A percentile compares a stretch with the other conserved stretches of the same genome.
These are phyloP conservation scores for Lynx canadensis DNA, from an alignment of 2,113 vertebrate species.

Conservation along the genomic window DNA sequence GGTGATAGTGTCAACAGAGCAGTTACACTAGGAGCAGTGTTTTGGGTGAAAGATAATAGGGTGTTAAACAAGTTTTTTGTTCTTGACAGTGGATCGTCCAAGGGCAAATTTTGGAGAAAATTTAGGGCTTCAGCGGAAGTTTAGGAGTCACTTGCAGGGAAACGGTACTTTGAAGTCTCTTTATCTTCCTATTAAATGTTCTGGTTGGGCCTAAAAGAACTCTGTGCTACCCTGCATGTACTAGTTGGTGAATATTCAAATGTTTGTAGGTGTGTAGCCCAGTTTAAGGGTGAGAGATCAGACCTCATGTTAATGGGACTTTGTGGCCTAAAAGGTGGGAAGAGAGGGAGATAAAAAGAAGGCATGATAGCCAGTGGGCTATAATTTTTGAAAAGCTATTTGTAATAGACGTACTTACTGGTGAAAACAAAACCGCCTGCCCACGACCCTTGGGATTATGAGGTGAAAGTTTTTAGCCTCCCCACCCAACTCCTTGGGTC, in stretches of 20 bases:
- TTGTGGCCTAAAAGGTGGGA: not conserved
- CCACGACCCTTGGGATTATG: not conserved
- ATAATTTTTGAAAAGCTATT: not conserved
- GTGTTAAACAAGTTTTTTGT: not conserved
- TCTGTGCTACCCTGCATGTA: not conserved
- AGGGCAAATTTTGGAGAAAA: constrained; percentile 41
- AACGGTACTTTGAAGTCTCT: not conserved
- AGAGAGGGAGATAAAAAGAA: not conserved
- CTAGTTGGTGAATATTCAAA: not conserved
- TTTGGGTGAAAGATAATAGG: not conserved
- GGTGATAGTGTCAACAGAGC: not conserved
- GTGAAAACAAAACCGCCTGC: not conserved
- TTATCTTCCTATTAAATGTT: not conserved
- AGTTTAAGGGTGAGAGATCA: not conserved
- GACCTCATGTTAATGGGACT: not conserved
- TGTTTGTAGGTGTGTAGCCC: not conserved
- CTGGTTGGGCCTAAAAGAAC: not conserved
- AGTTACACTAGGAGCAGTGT: constrained; percentile 23
- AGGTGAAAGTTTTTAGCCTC: not conserved
- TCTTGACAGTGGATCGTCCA: not conserved
- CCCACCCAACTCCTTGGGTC: not conserved
- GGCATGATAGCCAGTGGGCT: not conserved
- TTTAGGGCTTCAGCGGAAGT: not conserved
- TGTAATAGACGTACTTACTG: not conserved
- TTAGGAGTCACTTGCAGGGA: not conserved